phyloP scores from a whole-genome alignment of 1,140 invertebrate genomes.

The Tetragnatha versicolor region DNA sequence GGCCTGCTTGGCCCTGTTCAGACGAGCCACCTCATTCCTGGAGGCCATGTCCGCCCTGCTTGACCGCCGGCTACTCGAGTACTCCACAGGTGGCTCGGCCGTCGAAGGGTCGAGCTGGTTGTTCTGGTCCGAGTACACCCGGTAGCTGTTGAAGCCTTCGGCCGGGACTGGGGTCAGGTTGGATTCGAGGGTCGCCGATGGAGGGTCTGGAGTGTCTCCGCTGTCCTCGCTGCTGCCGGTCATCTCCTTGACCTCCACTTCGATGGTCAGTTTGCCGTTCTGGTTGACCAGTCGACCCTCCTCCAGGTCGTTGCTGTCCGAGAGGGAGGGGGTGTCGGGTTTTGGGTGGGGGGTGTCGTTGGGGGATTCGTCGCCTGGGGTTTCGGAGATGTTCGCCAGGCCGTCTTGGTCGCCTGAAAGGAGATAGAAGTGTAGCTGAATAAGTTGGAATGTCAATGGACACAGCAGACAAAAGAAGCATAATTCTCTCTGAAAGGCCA shows the following conservation, averaged over 20 bases:
- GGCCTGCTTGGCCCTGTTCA: slow-evolving; percentile 7
- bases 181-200: background rate
- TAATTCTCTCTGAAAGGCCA: too few species aligned
- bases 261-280: slow-evolving; percentile 38
- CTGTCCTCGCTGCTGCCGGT: slow-evolving; percentile 28
- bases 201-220: background rate
- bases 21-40: background rate
- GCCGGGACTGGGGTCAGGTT: slow-evolving; percentile 1
- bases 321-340: background rate
- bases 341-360: background rate
- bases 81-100: background rate
- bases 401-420: background rate
- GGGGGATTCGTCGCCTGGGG: slow-evolving; percentile 1
- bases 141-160: slow-evolving; percentile 16
- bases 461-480: too few species aligned
- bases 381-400: slow-evolving; percentile 8
- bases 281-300: slow-evolving; percentile 37
- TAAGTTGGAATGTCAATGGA: too few species aligned
- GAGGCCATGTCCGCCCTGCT: slow-evolving; percentile 12
- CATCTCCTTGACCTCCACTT: slow-evolving; percentile 47
- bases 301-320: slow-evolving; percentile 17
- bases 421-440: too few species aligned
- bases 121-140: slow-evolving; percentile 46
- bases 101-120: background rate
- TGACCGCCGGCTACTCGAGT: background rate